Conservation (phyloP, 2,797 vertebrate species). For the Antennarius maculatus region DNA sequence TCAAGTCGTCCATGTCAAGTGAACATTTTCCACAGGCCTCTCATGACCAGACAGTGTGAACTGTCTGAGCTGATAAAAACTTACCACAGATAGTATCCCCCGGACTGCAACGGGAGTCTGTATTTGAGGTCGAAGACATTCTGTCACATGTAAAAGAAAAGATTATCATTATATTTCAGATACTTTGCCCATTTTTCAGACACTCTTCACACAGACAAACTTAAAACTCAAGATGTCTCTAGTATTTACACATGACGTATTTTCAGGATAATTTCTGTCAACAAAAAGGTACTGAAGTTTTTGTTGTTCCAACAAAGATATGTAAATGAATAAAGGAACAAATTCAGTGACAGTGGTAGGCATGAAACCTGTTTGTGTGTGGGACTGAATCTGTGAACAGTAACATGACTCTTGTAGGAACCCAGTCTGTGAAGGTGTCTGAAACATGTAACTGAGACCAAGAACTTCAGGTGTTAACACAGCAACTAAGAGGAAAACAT, state of each 20-base stretch:
- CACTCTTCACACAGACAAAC: too few species aligned
- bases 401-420: slow-evolving; percentile 59
- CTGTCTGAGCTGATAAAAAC: slow-evolving; percentile 27
- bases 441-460: slow-evolving; percentile 53
- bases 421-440: slow-evolving; percentile 38
- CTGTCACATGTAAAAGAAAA: slow-evolving; percentile 50
- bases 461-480: slow-evolving; percentile 31
- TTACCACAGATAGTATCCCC: slow-evolving; percentile 80
- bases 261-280: background rate
- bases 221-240: background rate
- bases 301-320: background rate
- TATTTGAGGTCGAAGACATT: slow-evolving; percentile 71
- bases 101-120: slow-evolving; percentile 54
- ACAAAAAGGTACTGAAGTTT: background rate
- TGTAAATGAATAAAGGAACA: background rate
- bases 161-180: too few species aligned
- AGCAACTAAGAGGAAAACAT: background rate
- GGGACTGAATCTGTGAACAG: slow-evolving; percentile 27
- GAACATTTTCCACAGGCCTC: too few species aligned
- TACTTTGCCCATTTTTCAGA: too few species aligned
- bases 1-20: background rate
- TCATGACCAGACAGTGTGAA: background rate
- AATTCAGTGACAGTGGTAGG: background rate
- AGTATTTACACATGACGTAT: background rate
- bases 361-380: slow-evolving; percentile 3